Base-by-base conservation (phyloP, 2,797 vertebrate genomes). In the Anabas testudineus region DNA sequence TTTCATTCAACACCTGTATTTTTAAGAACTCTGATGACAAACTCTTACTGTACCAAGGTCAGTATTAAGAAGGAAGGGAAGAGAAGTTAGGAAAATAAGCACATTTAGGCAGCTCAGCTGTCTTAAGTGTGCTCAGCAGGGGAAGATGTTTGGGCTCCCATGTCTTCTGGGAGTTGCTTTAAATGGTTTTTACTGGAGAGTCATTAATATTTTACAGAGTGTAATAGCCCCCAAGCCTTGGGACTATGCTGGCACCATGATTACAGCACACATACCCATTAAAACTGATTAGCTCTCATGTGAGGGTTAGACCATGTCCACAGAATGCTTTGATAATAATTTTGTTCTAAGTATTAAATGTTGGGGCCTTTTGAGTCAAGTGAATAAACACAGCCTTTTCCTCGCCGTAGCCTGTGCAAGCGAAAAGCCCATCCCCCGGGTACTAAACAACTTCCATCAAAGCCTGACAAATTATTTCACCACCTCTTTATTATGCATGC, bases 171-270 rank as follows among this genome's bases (percentile, higher is more conserved):
- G 95, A 94, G 90, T 89, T 89, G 74, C 92, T 94, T 93, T 93
- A 95, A 95, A 95, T 76, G 81, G 87, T 93, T 95, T 90, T 91
- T 93, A 92, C 93, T 95, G 87, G 91, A 90, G 91, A 93, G 92
- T 94, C 95, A 96, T 96, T 96, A 95, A 96, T 95, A 94, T 96
- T 96, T 95, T 94, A 96, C 93, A 91, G 93, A 92, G 93, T 94
- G 94, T 96, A 97, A 96, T 95, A 96, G 95, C 94, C 91, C 91
- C 90, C 78, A 88, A 93, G 95, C 93, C 93, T 86, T 85, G 94
- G 95, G 95, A 95, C 91, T 80, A 88, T 90, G 91, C 91, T 91
- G 83, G 92, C 65, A 55, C 67, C 88, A 94, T 95, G 93, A 97
- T 97, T 95, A 96, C 92, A 92, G 92, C 91, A 91, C 93, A 94